Conservation (phyloP, 2,888 invertebrate genomes). For the Nephrotoma guestfalica region DNA sequence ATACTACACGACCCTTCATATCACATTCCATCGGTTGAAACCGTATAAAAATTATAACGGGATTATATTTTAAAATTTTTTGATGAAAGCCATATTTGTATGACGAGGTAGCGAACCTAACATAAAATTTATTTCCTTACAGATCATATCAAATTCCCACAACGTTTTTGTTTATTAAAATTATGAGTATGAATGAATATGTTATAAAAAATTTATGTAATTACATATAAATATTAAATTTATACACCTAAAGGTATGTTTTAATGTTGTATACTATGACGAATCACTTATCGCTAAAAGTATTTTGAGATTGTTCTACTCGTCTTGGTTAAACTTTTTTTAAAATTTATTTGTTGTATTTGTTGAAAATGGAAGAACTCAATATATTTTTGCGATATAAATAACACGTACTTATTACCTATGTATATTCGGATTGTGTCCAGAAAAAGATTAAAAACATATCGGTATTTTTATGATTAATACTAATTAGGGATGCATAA, state of each 20-base stretch:
- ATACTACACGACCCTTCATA: not conserved
- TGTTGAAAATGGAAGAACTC: too few species aligned
- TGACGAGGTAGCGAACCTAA: not conserved
- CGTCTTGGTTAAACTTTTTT: too few species aligned
- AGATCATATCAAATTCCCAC: not conserved
- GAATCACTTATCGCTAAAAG: too few species aligned
- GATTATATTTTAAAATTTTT: not conserved
- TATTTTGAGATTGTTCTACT: too few species aligned
- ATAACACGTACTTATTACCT: too few species aligned
- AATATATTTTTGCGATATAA: too few species aligned
- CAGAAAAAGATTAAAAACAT: too few species aligned
- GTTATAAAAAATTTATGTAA: not conserved
- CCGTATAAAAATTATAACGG: not conserved
- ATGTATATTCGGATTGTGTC: too few species aligned
- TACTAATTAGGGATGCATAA: too few species aligned
- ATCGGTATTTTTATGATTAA: too few species aligned
- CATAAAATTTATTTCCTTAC: not conserved
- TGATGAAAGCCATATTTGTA: not conserved
- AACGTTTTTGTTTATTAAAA: not conserved
- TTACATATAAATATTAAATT: not conserved
- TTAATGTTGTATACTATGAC: not conserved
- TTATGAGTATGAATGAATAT: not conserved
- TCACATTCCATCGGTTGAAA: not conserved
- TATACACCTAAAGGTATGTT: not conserved
- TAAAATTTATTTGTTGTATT: too few species aligned